Base-by-base conservation (phyloP, 2,797 vertebrate species). In the Cygnus olor region DNA sequence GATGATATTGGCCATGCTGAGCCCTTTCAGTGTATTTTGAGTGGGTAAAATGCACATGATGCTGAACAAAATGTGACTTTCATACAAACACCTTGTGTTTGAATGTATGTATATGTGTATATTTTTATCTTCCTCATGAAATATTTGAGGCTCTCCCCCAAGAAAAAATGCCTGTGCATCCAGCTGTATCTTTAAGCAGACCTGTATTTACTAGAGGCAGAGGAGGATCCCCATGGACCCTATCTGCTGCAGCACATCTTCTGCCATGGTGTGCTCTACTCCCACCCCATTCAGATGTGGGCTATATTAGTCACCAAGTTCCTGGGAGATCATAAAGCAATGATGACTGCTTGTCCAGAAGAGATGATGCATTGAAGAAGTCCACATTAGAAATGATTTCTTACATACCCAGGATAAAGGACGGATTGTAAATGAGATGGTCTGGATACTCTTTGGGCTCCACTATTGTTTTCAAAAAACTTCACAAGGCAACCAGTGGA, bases 11-110 rank as follows among this genome's bases (percentile, higher is more conserved):
- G 44, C 42, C 53, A 25, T 6, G 56, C 68, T 72, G 89, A 93
- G 57, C 32, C 44, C 21, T 54, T 76, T 32, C 38, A 57, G 4
- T 51, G 42, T 61, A 20, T 34, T 44, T 68, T 56, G 47, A 70
- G 49, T 44, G 68, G 38, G 49, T 87, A 74, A 88, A 80, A 89
- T 4, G 20, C 17, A 30, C 2, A 5, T 0, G 17, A 34, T n/a
- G 44, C 27, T 58, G 53, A 70, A 68, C 24, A 82, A 88, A 91
- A 58, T 11, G 22, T 36, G 68, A 20, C 70, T 95, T 94, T 93
- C 83, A 71, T 53, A 57, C 28, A 53, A 66, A 44, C 34, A 20
- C 25, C 10, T 1, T 9, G 10, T 53, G 78, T 56, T 42, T 40
- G 28, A 63, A 18, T 42, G 61, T 21, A 42, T 7, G 61, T 5